phyloP scores from a whole-genome alignment of 2,113 vertebrate genomes.

The Muntiacus muntjak region DNA sequence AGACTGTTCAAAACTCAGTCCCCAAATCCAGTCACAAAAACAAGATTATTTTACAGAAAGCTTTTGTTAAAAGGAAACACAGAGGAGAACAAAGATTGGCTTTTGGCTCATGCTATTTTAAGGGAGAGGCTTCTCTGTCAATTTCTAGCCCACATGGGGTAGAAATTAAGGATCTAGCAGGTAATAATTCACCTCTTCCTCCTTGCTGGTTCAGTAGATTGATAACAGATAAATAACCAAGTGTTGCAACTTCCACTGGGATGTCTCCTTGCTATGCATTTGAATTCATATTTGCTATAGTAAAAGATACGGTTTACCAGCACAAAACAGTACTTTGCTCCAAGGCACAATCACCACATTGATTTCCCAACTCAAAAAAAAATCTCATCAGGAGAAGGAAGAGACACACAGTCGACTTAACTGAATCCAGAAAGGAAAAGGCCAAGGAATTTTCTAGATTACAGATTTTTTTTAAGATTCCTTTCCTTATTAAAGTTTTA shows the following conservation, averaged over 20 bases:
- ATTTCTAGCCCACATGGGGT: background rate
- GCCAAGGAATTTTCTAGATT: conserved; percentile 8
- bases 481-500: background rate
- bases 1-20: background rate
- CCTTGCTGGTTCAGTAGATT: background rate
- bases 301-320: background rate
- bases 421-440: background rate
- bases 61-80: background rate
- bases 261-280: conserved; percentile 19
- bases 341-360: conserved; percentile 16
- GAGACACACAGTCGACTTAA: background rate
- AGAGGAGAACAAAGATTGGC: background rate
- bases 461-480: background rate
- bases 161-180: background rate
- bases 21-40: background rate
- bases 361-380: conserved; percentile 37
- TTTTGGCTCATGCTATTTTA: background rate
- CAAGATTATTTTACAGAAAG: background rate
- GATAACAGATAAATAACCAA: conserved; percentile 19
- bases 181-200: background rate
- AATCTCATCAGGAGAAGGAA: conserved; percentile 11
- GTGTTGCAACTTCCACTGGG: background rate
- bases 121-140: background rate
- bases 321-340: conserved; percentile 41
- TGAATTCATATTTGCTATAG: conserved; percentile 43